Percentiles rank a stretch among this genome's conserved stretches.
These are phyloP conservation scores for Raja brachyura DNA, from an alignment of 2,113 vertebrate species.

Conservation along the genomic window DNA sequence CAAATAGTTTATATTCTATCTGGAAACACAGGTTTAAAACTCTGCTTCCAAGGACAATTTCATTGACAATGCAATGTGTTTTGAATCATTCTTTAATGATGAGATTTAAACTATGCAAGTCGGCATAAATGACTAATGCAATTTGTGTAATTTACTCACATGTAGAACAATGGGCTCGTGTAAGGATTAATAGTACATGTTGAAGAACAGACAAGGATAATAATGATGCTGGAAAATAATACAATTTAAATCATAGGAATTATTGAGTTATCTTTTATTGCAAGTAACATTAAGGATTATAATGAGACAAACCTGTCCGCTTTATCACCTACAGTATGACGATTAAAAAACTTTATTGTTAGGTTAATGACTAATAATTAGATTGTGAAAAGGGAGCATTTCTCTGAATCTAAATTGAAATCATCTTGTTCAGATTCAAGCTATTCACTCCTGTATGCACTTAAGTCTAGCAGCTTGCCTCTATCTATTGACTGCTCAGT, in stretches of 20 bases:
- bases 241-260: background rate
- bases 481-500: background rate
- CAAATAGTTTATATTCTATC: background rate
- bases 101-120: background rate
- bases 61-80: background rate
- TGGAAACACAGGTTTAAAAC: background rate
- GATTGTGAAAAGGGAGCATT: background rate
- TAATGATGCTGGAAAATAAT: slow-evolving; percentile 6
- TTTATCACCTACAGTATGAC: too few species aligned
- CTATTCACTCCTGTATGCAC: background rate
- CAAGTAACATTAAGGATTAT: background rate
- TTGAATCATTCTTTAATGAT: background rate
- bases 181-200: background rate
- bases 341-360: background rate
- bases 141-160: background rate
- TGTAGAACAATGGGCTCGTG: background rate
- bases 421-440: background rate
- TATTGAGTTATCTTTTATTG: background rate
- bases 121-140: background rate
- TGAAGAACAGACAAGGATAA: background rate
- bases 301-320: background rate
- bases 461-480: background rate
- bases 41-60: background rate
- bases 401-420: slow-evolving; percentile 8
- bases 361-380: background rate